Base-by-base conservation (phyloP, 2,113 vertebrate genomes). In the Chaetops frenatus region DNA sequence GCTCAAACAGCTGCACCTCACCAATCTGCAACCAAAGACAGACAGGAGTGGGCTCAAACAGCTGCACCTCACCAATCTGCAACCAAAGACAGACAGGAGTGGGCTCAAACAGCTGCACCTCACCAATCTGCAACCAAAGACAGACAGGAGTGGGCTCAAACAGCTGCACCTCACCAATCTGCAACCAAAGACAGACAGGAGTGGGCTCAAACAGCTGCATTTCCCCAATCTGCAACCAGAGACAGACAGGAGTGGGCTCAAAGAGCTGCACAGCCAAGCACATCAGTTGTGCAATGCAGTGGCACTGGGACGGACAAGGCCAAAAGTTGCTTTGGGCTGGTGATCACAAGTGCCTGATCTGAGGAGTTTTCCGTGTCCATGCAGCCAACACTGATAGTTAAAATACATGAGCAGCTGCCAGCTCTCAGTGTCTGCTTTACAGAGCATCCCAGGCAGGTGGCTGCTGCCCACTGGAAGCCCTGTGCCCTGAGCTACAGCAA, bases 271-370 rank as follows among this genome's bases (percentile, higher is more conserved):
- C 12, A 36, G 72, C 51, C 45, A 2, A 2, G 10, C 9, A 5
- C 24, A 2, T 18, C 77, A 36, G 23, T 33, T 10, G 35, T 7
- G 10, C 54, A 36, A 1, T 0, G 13, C 20, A 35, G 24, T 1
- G 57, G 33, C 25, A 10, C 40, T 7, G n/a, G 31, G 31, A 40
- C 36, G 87, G 73, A 24, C 0, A 4, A 31, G 33, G 12, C 22
- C 18, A 20, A 24, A 53, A 69, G 35, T 40, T 2, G 1, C 7
- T 87, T 61, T 67, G 73, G 53, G 40, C 6, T 25, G 33, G n/a
- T 33, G 24, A 18, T 45, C 12, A 11, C 18, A 27, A 33, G 35
- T 47, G 17, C 12, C 28, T 54, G 45, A 27, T 44, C 11, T 48
- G 42, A 27, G 51, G 27, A 25, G 23, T 25, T 80, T 70, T 48